Percentiles rank a stretch among this genome's conserved stretches.
phyloP scores from a whole-genome alignment of 2,797 vertebrate species.

The Oryzias dopingdopingensis region DNA sequence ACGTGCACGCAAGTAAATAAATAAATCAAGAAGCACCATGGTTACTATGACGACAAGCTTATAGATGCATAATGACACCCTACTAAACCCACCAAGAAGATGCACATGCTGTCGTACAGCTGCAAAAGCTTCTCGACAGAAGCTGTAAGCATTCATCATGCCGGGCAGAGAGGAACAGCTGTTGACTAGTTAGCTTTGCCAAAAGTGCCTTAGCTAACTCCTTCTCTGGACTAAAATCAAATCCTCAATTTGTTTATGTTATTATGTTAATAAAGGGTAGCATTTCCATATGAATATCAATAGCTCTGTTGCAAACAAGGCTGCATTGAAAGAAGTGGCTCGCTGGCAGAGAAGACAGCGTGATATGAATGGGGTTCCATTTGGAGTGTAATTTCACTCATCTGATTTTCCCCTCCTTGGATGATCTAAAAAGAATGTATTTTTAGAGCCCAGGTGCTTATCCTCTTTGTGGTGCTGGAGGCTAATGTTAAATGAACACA shows the following conservation, averaged over 20 bases:
- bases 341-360: constrained; percentile 44
- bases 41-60: constrained; percentile 67
- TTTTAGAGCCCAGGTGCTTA: constrained; percentile 74
- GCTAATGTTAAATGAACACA: constrained; percentile 77
- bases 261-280: constrained; percentile 79
- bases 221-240: constrained; percentile 68
- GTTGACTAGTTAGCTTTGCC: constrained; percentile 58
- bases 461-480: constrained; percentile 70
- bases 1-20: constrained; percentile 15
- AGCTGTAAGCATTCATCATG: constrained; percentile 31
- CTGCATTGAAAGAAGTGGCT: constrained; percentile 48
- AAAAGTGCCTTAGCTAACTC: constrained; percentile 56
- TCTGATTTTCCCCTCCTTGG: constrained; percentile 69
- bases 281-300: constrained; percentile 80
- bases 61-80: constrained; percentile 49
- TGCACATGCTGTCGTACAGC: constrained; percentile 11
- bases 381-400: constrained; percentile 73
- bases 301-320: constrained; percentile 62
- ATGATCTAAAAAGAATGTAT: constrained; percentile 68
- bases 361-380: constrained; percentile 67
- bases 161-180: constrained; percentile 58
- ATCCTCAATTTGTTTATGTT: constrained; percentile 77
- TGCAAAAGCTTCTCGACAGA: constrained; percentile 36
- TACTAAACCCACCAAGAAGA: constrained; percentile 20
- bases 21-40: constrained; percentile 11